phyloP scores from a whole-genome alignment of 2,113 vertebrate genomes.

The Oreotragus oreotragus region DNA sequence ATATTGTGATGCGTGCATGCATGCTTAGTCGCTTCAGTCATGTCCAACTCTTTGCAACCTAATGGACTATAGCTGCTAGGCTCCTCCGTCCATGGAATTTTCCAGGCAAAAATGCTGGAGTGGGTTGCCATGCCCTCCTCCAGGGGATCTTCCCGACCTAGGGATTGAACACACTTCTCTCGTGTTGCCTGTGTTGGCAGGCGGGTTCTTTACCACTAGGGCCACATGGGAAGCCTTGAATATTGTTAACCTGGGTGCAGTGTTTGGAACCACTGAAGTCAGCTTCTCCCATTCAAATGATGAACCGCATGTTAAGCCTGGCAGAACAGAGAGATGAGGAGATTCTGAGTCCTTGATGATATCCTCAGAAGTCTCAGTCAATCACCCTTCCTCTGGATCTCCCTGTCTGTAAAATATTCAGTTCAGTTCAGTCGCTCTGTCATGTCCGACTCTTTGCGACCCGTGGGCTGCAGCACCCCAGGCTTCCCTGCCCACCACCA shows the following conservation, averaged over 20 bases:
- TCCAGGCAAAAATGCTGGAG: background rate
- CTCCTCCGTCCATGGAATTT: background rate
- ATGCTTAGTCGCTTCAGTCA: background rate
- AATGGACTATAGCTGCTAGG: background rate
- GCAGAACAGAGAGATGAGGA: background rate
- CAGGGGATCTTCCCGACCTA: background rate
- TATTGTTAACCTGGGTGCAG: background rate
- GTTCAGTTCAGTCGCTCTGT: background rate
- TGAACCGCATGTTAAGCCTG: background rate
- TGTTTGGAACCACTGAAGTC: background rate
- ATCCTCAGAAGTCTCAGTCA: background rate
- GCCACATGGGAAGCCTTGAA: background rate
- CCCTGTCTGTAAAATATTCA: background rate
- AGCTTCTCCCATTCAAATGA: background rate
- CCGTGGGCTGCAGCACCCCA: background rate
- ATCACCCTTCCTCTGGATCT: background rate
- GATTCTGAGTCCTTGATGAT: background rate
- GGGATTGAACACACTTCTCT: background rate
- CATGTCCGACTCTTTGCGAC: background rate
- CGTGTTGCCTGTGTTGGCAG: background rate
- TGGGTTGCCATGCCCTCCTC: background rate
- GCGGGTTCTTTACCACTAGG: background rate
- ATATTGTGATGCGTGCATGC: background rate
- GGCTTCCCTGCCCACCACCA: background rate
- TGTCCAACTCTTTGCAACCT: background rate